Conservation (phyloP, 2,113 vertebrate genomes). For the Mormyrus lacerda region DNA sequence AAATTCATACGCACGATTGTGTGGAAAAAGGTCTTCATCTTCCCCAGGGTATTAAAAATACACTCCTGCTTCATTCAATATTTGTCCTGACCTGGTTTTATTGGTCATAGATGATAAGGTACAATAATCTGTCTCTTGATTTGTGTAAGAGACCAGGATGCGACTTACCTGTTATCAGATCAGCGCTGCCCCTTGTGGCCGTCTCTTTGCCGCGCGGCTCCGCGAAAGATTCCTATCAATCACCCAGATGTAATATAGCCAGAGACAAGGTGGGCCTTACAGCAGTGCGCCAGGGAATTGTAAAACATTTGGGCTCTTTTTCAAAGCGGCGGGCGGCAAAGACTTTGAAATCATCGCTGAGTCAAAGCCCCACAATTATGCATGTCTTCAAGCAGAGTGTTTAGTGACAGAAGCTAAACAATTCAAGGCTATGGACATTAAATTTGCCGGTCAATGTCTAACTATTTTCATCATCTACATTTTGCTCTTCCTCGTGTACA, state of each 20-base stretch:
- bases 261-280: background rate
- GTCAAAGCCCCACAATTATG: background rate
- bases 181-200: background rate
- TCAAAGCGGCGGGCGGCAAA: background rate
- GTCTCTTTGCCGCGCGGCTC: background rate
- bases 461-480: background rate
- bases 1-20: background rate
- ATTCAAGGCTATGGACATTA: background rate
- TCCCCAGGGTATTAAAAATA: background rate
- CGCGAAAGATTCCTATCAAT: background rate
- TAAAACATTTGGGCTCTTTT: background rate
- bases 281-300: background rate
- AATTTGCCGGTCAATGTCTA: background rate
- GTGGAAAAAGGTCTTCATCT: background rate
- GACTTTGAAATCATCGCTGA: background rate
- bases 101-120: conserved; percentile 2
- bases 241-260: background rate
- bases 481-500: background rate
- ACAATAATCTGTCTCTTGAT: conserved; percentile 2
- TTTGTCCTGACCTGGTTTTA: conserved; percentile 6
- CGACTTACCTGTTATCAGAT: conserved; percentile 1
- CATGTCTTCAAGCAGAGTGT: background rate
- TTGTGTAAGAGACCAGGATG: background rate
- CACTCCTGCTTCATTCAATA: background rate
- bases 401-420: background rate